Evolutionary conservation across 2,888 invertebrate genomes (phyloP).

Genomic region (Athalia rosae): DNA sequence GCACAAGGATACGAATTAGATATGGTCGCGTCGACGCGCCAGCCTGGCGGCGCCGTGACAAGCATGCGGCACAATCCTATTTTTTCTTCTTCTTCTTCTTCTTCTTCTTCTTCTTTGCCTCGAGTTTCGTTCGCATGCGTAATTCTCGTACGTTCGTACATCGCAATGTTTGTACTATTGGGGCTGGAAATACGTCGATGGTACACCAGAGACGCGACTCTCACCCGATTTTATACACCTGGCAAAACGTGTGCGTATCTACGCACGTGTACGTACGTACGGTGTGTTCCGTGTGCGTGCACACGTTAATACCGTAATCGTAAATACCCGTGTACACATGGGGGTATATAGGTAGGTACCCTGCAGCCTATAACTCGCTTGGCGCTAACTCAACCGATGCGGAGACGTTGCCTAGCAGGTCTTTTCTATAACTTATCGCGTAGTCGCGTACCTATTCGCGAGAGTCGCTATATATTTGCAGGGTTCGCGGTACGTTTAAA

Average conservation of each 20-base stretch:
- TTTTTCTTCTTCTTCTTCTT: background rate
- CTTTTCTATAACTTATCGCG: constrained; percentile 25
- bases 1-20: constrained; percentile 2
- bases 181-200: background rate
- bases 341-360: no score
- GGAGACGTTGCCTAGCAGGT: background rate
- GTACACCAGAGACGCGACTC: no score
- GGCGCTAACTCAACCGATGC: background rate
- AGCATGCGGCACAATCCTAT: constrained; percentile 33
- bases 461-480: constrained; percentile 14
- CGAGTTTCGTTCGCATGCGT: background rate
- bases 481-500: constrained; percentile 26
- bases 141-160: background rate
- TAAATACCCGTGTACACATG: background rate
- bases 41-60: constrained; percentile 44
- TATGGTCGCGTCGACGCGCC: constrained; percentile 26
- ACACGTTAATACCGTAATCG: background rate
- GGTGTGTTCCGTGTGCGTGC: no score
- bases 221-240: background rate
- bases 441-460: background rate
- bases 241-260: background rate
- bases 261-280: no score
- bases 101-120: background rate
- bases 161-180: background rate
- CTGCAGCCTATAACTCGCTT: background rate